A percentile compares a stretch with the other conserved stretches of the same genome.
These are phyloP conservation scores for Pseudorhiza aurosa DNA, from an alignment of 30 jellyfish, hydroid and myxozoan species.

Conservation along the genomic window DNA sequence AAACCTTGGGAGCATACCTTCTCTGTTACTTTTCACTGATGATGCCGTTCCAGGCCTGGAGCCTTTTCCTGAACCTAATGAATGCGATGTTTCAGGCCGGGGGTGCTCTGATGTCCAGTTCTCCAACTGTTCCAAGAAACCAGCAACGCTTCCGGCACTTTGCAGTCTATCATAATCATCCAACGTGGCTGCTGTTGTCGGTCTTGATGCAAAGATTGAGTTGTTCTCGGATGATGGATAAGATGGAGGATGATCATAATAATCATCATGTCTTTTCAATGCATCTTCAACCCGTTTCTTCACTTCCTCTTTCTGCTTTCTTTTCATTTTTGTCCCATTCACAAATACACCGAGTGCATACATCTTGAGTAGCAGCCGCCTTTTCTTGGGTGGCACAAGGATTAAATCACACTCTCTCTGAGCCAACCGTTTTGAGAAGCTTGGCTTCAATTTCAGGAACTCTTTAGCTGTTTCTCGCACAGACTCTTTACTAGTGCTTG, in stretches of 20 bases:
- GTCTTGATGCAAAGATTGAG: constrained; percentile 61
- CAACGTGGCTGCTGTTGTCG: constrained; percentile 73
- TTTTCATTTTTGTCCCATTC: constrained; percentile 56
- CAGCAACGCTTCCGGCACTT: constrained; percentile 75
- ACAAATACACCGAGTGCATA: constrained; percentile 87
- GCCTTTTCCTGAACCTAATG: constrained; percentile 52
- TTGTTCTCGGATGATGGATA: constrained; percentile 51
- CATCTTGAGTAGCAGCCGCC: constrained; percentile 90
- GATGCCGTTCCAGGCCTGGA: constrained; percentile 72
- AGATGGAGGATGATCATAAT: constrained; percentile 31
- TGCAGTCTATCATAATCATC: constrained; percentile 68
- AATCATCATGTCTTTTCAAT: constrained; percentile 66
- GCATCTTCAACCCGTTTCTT: constrained; percentile 70
- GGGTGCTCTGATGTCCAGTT: constrained; percentile 78
- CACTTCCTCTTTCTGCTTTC: constrained; percentile 59
- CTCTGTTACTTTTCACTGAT: constrained; percentile 45
- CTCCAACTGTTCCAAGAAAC: constrained; percentile 72
- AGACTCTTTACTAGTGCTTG: constrained; percentile 88
- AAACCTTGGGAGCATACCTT: too few species aligned
- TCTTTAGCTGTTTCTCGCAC: constrained; percentile 86
- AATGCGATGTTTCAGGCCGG: constrained; percentile 43
- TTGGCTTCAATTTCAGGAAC: constrained; percentile 86
- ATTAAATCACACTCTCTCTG: constrained; percentile 89
- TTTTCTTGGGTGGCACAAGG: constrained; percentile 75
- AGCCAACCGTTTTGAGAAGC: constrained; percentile 75